Base-by-base conservation (phyloP, 1,140 invertebrate genomes). In the Drosophila santomea region DNA sequence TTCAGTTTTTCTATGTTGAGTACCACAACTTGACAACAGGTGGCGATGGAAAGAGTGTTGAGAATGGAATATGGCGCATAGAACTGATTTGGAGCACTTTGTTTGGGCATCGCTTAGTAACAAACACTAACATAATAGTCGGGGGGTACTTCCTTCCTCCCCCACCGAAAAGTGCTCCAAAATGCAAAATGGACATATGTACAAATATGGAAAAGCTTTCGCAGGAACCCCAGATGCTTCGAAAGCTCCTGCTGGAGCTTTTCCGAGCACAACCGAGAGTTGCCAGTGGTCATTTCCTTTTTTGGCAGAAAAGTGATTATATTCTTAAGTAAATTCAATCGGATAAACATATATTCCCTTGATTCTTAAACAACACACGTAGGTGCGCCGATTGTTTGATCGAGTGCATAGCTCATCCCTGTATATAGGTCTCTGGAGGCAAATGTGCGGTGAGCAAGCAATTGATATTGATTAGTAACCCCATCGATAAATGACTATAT, bases 281-380 rank as follows among this genome's bases (percentile, higher is more conserved):
- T 64, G 59, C 47, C 59, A 52, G 60, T 68, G 60, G 60, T 48
- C 45, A 67, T 67, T 68, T 68, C 64, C 64, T 66, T 68, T 38
- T 68, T 68, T 38, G 64, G 64, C 47, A 52, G 61, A 28, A 68
- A 68, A 68, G 47, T 17, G 35, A 35, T 38, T 39, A 52, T 45
- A 20, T 54, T 51, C 28, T 23, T 14, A 15, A 17, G 28, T 20
- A 28, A 32, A 12, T 38, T 1, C 15, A 45, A 45, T 36, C 17
- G 60, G 38, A 36, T 35, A 32, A 66, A 45, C 2, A 58, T 17
- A 12, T 32, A 58, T 32, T 36, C 5, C 1, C 10, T 39, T 17
- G 8, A 25, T 15, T 38, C 1, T n/a, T 14, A 10, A 32, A 17
- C 15, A n/a, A 20, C 6, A 14, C n/a, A 36, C 10, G 32, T 32